Evolutionary conservation across 2,888 invertebrate species (phyloP).

Genomic region (Auanema sp.): DNA sequence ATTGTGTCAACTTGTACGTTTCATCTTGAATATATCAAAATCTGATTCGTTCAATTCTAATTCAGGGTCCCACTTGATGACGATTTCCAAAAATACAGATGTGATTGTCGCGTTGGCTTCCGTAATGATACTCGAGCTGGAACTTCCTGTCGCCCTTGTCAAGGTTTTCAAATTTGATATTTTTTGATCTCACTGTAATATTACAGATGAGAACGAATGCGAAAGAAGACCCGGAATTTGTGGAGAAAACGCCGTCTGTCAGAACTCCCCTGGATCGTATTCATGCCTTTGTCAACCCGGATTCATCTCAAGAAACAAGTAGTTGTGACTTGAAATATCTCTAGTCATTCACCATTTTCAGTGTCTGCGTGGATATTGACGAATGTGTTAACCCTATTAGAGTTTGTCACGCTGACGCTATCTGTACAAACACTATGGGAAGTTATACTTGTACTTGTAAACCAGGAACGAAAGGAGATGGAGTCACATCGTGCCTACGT

Average conservation of each 20-base stretch:
- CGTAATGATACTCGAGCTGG: not conserved
- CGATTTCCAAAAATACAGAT: conserved; percentile 12
- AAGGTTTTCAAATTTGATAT: conserved; percentile 48
- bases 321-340: not conserved
- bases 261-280: not conserved
- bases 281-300: not conserved
- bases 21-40: not conserved
- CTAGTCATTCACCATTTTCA: not conserved
- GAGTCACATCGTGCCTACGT: conserved; percentile 46
- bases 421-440: conserved; percentile 50
- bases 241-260: not conserved
- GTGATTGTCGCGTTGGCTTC: conserved; percentile 11
- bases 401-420: conserved; percentile 37
- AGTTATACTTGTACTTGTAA: conserved; percentile 53
- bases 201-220: conserved; percentile 1
- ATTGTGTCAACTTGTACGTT: conserved; percentile 7
- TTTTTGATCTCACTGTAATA: conserved; percentile 18
- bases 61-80: not conserved
- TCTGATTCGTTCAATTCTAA: not conserved
- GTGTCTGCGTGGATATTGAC: conserved; percentile 49
- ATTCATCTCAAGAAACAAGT: not conserved
- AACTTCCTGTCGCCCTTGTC: conserved; percentile 13
- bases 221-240: not conserved
- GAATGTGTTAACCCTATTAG: conserved; percentile 32
- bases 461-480: conserved; percentile 51